Percentiles rank a stretch among this genome's conserved stretches.
Evolutionary conservation across 2,797 vertebrate species (phyloP).

Genomic region (Parambassis ranga): DNA sequence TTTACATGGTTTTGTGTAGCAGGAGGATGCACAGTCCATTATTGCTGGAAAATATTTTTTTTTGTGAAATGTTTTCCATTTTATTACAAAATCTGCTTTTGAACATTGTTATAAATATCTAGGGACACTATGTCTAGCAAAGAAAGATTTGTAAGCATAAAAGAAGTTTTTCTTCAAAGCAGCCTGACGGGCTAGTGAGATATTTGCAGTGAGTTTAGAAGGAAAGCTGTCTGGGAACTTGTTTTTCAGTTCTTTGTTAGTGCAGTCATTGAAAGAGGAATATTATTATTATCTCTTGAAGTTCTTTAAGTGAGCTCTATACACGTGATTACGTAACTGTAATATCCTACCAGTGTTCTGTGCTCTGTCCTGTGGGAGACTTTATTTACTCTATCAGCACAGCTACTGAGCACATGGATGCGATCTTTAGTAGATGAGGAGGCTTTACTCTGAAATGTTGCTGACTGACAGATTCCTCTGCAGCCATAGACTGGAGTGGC

Average conservation of each 20-base stretch:
- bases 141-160: no score
- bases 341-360: conserved; percentile 3
- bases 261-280: conserved; percentile 8
- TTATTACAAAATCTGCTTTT: no score
- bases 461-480: conserved; percentile 77
- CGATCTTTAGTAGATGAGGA: conserved; percentile 42
- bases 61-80: background rate
- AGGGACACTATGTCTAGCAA: background rate
- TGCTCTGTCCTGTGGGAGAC: background rate
- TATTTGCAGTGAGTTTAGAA: conserved; percentile 27
- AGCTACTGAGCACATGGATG: conserved; percentile 49
- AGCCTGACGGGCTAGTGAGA: conserved; percentile 20
- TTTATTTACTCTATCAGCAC: conserved; percentile 19
- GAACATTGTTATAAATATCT: no score
- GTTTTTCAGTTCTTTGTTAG: background rate
- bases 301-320: background rate
- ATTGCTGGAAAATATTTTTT: background rate
- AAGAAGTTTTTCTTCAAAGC: conserved; percentile 3
- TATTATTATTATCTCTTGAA: background rate
- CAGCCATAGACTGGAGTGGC: conserved; percentile 67
- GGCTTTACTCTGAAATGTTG: conserved; percentile 67
- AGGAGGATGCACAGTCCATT: background rate
- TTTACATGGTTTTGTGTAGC: no score
- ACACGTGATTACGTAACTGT: background rate
- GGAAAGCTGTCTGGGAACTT: conserved; percentile 24